Conservation (phyloP, 2,113 vertebrate genomes). For the Thermophis baileyi region DNA sequence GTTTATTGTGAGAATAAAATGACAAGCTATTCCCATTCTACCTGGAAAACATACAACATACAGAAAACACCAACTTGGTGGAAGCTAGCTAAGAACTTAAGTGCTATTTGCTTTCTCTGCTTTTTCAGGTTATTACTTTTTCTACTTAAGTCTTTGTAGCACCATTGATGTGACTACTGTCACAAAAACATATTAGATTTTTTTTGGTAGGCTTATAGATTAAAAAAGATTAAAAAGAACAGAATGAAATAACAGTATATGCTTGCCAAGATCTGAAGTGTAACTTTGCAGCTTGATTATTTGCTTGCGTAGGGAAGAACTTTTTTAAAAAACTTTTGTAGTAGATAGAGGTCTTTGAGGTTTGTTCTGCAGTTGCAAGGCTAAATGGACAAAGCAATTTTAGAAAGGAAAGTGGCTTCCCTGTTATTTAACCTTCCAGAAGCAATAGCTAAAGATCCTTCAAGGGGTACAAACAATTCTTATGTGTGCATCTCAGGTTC, state of each 20-base stretch:
- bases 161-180: not conserved
- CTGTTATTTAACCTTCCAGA: not conserved
- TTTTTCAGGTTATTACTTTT: not conserved
- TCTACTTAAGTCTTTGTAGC: not conserved
- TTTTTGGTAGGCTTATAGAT: not conserved
- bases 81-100: not conserved
- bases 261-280: not conserved
- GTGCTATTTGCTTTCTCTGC: not conserved
- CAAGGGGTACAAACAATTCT: not conserved
- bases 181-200: not conserved
- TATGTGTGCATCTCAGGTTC: fast-evolving
- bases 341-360: not conserved
- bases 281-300: not conserved
- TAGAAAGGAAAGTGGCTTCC: not conserved
- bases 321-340: not conserved
- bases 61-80: not conserved
- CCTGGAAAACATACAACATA: not conserved
- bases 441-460: not conserved
- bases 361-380: not conserved
- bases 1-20: not conserved
- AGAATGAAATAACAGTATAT: not conserved
- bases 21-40: not conserved
- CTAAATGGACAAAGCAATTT: not conserved
- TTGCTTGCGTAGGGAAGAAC: not conserved
- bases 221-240: not conserved